Evolutionary conservation across 2,888 invertebrate genomes (phyloP).

Genomic region (Andricus quercusramuli): DNA sequence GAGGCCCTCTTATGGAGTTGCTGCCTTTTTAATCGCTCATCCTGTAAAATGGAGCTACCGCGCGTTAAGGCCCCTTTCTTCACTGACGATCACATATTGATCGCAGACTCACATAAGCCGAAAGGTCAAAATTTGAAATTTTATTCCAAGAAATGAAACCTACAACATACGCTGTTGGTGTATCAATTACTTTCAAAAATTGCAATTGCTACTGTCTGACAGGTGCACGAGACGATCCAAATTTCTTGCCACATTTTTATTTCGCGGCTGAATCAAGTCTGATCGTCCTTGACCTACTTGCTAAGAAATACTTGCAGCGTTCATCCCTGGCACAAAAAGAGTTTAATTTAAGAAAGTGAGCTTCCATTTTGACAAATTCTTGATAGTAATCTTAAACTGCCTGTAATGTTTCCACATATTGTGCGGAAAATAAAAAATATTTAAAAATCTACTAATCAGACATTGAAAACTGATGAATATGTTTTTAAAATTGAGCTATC

Average conservation of each 20-base stretch:
- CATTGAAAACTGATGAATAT: too few relatives aligned
- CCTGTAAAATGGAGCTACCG: too few relatives aligned
- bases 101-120: not conserved
- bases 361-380: conserved; percentile 32
- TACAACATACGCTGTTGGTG: not conserved
- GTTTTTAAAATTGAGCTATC: too few relatives aligned
- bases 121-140: not conserved
- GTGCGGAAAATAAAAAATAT: conserved; percentile 45
- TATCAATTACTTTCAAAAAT: not conserved
- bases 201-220: not conserved
- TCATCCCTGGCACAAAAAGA: conserved; percentile 32
- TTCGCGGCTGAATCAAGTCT: not conserved
- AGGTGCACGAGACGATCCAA: not conserved
- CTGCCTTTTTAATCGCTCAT: too few relatives aligned
- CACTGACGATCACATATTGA: too few relatives aligned
- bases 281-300: conserved; percentile 31
- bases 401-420: conserved; percentile 42
- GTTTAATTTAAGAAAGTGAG: conserved; percentile 34
- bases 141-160: not conserved
- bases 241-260: not conserved
- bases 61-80: too few relatives aligned
- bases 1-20: too few relatives aligned
- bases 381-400: conserved; percentile 28
- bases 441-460: conserved; percentile 11
- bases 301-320: conserved; percentile 1